Percentiles rank a stretch among this genome's conserved stretches.
Evolutionary conservation across 2,113 vertebrate genomes (phyloP).

Genomic region (Onychostoma macrolepis): DNA sequence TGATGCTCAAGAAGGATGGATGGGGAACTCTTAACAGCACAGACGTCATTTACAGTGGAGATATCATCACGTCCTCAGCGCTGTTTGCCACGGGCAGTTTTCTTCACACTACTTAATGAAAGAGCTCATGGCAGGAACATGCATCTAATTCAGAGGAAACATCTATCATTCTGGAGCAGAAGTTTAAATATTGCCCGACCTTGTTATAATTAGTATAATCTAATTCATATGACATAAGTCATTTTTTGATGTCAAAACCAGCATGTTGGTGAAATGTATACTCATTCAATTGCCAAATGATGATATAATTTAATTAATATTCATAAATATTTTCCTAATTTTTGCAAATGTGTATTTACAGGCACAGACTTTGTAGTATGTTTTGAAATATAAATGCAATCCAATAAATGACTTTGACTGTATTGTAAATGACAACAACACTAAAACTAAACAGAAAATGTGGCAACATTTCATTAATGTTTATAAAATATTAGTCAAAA

Average conservation of each 20-base stretch:
- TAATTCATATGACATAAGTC: background rate
- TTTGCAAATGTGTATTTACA: background rate
- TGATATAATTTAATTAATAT: background rate
- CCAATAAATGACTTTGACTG: background rate
- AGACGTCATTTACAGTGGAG: background rate
- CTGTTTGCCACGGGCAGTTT: background rate
- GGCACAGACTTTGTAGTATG: background rate
- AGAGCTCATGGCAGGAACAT: background rate
- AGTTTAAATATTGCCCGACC: background rate
- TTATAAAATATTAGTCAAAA: too few relatives aligned
- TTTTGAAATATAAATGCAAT: background rate
- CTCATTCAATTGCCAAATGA: background rate
- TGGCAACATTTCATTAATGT: too few relatives aligned
- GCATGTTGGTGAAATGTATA: background rate
- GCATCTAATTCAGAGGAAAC: background rate
- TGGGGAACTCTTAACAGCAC: background rate
- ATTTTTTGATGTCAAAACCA: background rate
- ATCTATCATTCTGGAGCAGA: background rate
- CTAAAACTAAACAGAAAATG: too few relatives aligned
- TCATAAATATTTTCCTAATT: background rate
- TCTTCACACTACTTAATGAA: background rate
- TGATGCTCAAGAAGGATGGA: background rate
- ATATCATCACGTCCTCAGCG: background rate
- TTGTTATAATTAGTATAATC: background rate
- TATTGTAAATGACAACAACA: background rate